A percentile compares a stretch with the other conserved stretches of the same genome.
Evolutionary conservation across 2,888 invertebrate genomes (phyloP).

Genomic region (Drosophila sordidapex): DNA sequence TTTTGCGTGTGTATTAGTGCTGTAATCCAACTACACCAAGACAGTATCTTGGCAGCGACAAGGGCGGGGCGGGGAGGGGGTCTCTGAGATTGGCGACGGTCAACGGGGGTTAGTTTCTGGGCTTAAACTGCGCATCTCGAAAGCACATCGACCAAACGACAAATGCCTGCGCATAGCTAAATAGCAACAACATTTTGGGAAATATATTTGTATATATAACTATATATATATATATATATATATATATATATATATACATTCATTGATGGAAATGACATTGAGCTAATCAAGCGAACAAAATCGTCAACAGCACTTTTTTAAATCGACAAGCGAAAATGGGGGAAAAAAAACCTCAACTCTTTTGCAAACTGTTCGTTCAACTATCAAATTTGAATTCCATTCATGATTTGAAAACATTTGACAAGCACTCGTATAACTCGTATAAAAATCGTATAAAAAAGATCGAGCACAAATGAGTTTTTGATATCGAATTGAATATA

Average conservation of each 20-base stretch:
- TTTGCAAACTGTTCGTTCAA: background rate
- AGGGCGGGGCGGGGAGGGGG: background rate
- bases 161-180: constrained; percentile 16
- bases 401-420: background rate
- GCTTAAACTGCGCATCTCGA: constrained; percentile 41
- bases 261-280: constrained; percentile 65
- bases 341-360: background rate
- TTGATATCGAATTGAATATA: background rate
- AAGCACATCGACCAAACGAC: background rate
- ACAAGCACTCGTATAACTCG: background rate
- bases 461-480: background rate
- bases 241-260: constrained; percentile 9
- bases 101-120: constrained; percentile 25
- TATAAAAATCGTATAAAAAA: background rate
- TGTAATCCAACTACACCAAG: constrained; percentile 12
- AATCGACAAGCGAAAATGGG: background rate
- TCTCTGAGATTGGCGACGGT: background rate
- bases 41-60: constrained; percentile 21
- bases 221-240: background rate
- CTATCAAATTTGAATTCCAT: background rate
- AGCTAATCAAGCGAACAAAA: constrained; percentile 46
- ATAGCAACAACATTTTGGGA: background rate
- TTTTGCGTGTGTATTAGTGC: constrained; percentile 9
- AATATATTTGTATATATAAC: background rate
- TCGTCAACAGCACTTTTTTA: constrained; percentile 15